Base-by-base conservation (phyloP, 2,113 vertebrate genomes). In the Halcyon senegalensis region DNA sequence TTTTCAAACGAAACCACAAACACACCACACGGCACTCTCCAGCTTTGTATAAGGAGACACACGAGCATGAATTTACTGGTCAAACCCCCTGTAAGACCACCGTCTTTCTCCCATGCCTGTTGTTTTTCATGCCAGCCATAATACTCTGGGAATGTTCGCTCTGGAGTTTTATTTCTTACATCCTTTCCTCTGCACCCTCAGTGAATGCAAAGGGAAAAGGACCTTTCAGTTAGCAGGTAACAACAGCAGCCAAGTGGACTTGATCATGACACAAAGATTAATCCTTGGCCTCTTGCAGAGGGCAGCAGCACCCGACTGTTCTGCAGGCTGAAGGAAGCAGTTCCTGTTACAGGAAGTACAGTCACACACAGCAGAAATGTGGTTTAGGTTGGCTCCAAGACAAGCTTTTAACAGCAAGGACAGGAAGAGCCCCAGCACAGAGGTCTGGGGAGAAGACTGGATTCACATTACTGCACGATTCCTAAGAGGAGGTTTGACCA, bases 1-100 rank as follows among this genome's bases (percentile, higher is more conserved):
- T 84, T 88, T 93, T 79, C 68, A 73, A 69, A 62, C 55, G 76
- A 95, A 94, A 76, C 67, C 94, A 79, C 62, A 82, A 23, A 63
- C 3, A 5, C 8, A 30, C 37, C 28, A 15, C 33, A 16, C 46
- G 59, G 35, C 63, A 56, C 41, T 53, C 81, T 87, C 55, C 56
- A 59, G 37, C 58, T 86, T 67, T 81, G 68, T 56, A 41, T 70
- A 17, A 67, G 51, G 48, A 46, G 60, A 64, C 39, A 90, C 0
- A 0, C 0, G 0, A 73, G 24, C 37, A 20, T 10, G 13, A 43
- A 67, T 77, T 70, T 28, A 69, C 15, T 87, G 28, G 19, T 66
- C 60, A 87, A 63, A 23, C 10, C 55, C 63, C 53, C 74, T 37
- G 31, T 53, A 51, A 60, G 31, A 66, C 25, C 74, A 56, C 31